Evolutionary conservation across 2,113 vertebrate genomes (phyloP).

Genomic region (Melozone crissalis): DNA sequence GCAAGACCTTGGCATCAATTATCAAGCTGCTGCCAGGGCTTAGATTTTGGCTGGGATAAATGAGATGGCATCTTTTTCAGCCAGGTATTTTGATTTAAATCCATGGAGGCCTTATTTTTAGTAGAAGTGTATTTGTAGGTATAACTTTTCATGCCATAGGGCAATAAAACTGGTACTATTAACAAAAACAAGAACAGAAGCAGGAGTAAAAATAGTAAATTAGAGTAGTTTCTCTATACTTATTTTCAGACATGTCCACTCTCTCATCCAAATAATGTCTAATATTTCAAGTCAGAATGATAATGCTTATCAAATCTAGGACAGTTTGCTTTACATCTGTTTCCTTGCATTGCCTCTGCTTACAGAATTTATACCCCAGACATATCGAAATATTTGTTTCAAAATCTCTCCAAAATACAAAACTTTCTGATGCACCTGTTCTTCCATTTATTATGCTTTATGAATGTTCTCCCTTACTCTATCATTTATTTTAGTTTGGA

Average conservation of each 20-base stretch:
- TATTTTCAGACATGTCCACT: background rate
- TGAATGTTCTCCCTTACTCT: conserved; percentile 7
- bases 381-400: conserved; percentile 3
- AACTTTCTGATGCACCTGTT: conserved; percentile 54
- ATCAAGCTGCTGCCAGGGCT: background rate
- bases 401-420: conserved; percentile 23
- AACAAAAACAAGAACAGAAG: background rate
- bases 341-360: background rate
- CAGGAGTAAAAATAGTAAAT: background rate
- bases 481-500: conserved; percentile 16
- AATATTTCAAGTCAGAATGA: background rate
- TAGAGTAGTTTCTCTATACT: background rate
- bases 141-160: background rate
- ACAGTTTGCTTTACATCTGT: background rate
- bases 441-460: background rate
- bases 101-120: background rate
- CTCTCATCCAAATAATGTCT: background rate
- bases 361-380: background rate
- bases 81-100: background rate
- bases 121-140: background rate
- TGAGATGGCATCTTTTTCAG: background rate
- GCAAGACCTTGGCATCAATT: background rate
- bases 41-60: background rate
- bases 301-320: background rate
- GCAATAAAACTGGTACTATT: background rate